phyloP scores from a whole-genome alignment of 1,140 invertebrate species.

The Mactra quadrangularis region DNA sequence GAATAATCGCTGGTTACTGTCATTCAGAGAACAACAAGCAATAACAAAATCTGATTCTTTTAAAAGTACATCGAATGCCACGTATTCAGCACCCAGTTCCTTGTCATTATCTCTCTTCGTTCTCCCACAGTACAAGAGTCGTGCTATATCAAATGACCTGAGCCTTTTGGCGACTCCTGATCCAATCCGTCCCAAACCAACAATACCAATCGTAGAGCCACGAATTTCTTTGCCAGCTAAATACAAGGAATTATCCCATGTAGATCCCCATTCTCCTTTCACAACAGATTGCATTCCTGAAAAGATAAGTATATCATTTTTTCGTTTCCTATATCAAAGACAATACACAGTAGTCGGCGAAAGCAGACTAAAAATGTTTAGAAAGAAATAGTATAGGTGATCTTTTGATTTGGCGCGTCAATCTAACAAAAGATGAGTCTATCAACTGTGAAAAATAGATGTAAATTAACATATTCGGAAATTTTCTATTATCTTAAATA shows the following conservation, averaged over 20 bases:
- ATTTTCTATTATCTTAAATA: too few relatives aligned
- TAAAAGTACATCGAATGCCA: conserved; percentile 84
- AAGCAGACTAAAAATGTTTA: too few relatives aligned
- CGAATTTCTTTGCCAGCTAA: conserved; percentile 93
- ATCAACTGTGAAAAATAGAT: too few relatives aligned
- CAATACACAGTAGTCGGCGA: too few relatives aligned
- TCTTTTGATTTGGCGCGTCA: too few relatives aligned
- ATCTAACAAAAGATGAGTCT: too few relatives aligned
- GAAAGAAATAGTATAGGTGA: too few relatives aligned
- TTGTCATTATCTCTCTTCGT: conserved; percentile 87
- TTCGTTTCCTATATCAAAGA: too few relatives aligned
- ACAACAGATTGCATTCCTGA: conserved; percentile 64
- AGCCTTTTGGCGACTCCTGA: conserved; percentile 88
- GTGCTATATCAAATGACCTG: conserved; percentile 88
- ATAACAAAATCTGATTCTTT: conserved; percentile 81
- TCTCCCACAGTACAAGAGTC: conserved; percentile 89
- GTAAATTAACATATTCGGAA: too few relatives aligned
- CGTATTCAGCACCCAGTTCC: conserved; percentile 88
- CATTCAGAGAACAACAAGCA: conserved; percentile 78
- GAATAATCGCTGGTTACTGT: conserved; percentile 77
- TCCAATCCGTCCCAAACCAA: conserved; percentile 91
- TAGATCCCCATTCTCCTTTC: conserved; percentile 85
- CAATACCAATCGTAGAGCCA: conserved; percentile 93
- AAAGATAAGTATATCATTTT: too few relatives aligned
- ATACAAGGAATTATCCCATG: conserved; percentile 95